Conservation (phyloP, 2,797 vertebrate genomes). For the Oceanodroma leucorhoa region DNA sequence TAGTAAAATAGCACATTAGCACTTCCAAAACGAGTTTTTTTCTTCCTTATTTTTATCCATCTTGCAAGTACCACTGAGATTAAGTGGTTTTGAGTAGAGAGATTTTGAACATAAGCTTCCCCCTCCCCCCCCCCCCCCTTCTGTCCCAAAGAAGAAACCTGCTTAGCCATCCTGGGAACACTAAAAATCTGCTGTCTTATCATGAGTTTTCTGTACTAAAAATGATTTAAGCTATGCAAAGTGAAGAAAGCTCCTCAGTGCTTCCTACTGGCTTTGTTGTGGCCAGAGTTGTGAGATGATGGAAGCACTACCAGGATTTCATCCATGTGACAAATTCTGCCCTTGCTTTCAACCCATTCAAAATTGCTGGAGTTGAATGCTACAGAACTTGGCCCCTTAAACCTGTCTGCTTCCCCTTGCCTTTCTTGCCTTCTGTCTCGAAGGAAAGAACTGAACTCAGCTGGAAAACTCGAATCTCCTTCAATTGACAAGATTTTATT, state of each 20-base stretch:
- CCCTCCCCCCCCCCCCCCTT: neutral
- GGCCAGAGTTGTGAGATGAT: neutral
- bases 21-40: constrained; percentile 20
- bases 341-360: neutral
- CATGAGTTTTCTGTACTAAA: neutral
- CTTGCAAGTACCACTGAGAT: constrained; percentile 4
- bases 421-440: neutral
- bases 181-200: neutral
- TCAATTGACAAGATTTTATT: neutral
- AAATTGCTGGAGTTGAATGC: neutral
- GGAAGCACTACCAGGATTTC: neutral
- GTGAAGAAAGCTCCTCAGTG: neutral
- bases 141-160: neutral
- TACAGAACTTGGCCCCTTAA: neutral
- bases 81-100: neutral
- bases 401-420: neutral
- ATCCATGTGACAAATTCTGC: neutral
- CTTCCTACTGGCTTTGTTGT: neutral
- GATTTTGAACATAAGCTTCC: neutral
- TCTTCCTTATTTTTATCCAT: constrained; percentile 46
- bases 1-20: constrained; percentile 48
- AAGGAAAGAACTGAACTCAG: neutral
- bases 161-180: neutral
- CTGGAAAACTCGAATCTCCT: neutral
- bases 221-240: neutral